Conservation (phyloP, 2,113 vertebrate genomes). For the Actenoides hombroni region DNA sequence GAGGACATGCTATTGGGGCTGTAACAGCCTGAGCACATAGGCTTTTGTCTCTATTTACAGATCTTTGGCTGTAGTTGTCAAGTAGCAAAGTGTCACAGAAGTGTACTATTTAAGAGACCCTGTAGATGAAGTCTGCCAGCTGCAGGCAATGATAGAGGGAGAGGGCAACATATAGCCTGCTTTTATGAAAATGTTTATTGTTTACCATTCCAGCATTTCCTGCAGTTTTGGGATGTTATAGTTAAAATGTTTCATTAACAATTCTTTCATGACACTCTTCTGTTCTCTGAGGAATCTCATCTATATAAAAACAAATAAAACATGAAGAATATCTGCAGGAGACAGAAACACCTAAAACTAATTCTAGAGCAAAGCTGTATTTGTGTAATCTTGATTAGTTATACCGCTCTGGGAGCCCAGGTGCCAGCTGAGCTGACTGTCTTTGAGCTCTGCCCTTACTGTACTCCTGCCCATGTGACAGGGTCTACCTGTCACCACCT, state of each 20-base stretch:
- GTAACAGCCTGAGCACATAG: background rate
- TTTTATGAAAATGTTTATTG: background rate
- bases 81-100: background rate
- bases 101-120: background rate
- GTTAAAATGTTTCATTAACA: background rate
- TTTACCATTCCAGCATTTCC: background rate
- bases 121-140: background rate
- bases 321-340: background rate
- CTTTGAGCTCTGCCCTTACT: background rate
- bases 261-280: background rate
- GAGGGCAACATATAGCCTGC: background rate
- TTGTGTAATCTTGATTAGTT: background rate
- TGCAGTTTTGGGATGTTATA: background rate
- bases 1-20: background rate
- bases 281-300: background rate
- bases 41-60: background rate
- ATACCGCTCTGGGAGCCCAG: background rate
- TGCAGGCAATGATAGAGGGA: background rate
- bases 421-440: background rate
- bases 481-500: background rate
- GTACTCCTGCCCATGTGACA: accelerated
- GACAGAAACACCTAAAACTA: background rate
- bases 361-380: background rate
- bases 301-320: background rate
- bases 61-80: background rate